Evolutionary conservation across 2,797 vertebrate genomes (phyloP).

Genomic region (Rhyacichthys aspro): DNA sequence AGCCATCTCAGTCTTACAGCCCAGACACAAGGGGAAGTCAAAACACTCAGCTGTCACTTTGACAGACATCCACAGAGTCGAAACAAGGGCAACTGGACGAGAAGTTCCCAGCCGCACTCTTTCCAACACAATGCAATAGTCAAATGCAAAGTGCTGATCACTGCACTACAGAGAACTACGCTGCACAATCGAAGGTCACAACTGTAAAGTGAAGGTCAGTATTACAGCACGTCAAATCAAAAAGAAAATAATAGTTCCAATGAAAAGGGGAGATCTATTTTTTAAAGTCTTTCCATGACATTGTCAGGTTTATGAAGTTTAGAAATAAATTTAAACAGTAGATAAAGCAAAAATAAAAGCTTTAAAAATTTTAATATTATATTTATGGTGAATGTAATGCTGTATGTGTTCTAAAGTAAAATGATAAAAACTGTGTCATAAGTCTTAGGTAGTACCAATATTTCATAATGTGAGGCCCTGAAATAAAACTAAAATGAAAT

Average conservation of each 20-base stretch:
- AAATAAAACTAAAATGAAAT: no score
- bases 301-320: background rate
- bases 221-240: conserved; percentile 5
- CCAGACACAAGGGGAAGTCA: conserved; percentile 6
- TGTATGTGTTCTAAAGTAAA: no score
- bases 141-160: conserved; percentile 17
- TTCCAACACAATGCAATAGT: conserved; percentile 9
- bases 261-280: background rate
- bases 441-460: no score
- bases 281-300: conserved; percentile 9
- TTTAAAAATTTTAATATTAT: no score
- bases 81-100: conserved; percentile 31
- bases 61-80: conserved; percentile 16
- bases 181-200: conserved; percentile 21
- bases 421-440: no score
- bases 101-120: conserved; percentile 14
- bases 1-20: conserved; percentile 6
- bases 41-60: conserved; percentile 7
- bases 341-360: background rate
- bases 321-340: background rate
- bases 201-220: conserved; percentile 4
- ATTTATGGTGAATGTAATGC: no score
- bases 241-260: background rate
- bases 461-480: no score
- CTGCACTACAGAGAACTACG: background rate